phyloP scores from a whole-genome alignment of 2,113 vertebrate species.

The Anguilla japonica region DNA sequence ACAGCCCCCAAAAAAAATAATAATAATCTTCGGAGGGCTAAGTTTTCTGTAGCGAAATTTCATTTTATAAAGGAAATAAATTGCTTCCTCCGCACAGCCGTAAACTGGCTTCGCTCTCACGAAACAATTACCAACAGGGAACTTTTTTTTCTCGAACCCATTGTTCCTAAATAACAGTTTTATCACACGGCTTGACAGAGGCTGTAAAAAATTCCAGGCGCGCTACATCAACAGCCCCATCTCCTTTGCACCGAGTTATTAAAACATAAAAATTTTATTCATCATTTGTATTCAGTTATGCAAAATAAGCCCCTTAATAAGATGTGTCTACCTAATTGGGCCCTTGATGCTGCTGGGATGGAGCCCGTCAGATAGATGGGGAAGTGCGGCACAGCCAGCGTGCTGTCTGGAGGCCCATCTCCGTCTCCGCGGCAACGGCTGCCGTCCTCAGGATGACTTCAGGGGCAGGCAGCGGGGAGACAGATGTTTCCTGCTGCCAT shows the following conservation, averaged over 20 bases:
- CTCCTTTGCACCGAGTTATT: slow-evolving; percentile 91
- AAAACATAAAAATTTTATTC: slow-evolving; percentile 90
- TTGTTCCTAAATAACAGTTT: slow-evolving; percentile 77
- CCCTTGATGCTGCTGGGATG: slow-evolving; percentile 88
- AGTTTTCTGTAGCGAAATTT: not conserved
- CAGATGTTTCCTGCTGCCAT: slow-evolving; percentile 76
- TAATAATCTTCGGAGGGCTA: not conserved
- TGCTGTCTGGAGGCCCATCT: slow-evolving; percentile 81
- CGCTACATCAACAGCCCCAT: slow-evolving; percentile 82
- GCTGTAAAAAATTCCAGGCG: slow-evolving; percentile 80
- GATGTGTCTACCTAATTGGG: slow-evolving; percentile 92
- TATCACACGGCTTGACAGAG: slow-evolving; percentile 84
- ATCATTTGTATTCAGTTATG: slow-evolving; percentile 92
- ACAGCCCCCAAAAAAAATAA: not conserved
- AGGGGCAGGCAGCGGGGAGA: slow-evolving; percentile 63
- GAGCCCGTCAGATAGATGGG: slow-evolving; percentile 83
- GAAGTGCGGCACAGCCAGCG: slow-evolving; percentile 79
- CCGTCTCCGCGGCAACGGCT: slow-evolving; percentile 76
- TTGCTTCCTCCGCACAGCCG: slow-evolving; percentile 82
- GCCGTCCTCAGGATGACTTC: slow-evolving; percentile 77
- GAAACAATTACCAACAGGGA: not conserved
- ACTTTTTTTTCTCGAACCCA: slow-evolving; percentile 28
- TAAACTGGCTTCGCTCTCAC: slow-evolving; percentile 78
- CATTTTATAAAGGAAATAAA: slow-evolving; percentile 55
- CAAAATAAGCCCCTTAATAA: slow-evolving; percentile 92